Conservation (phyloP, 2,888 invertebrate genomes). For the Polydesmus complanatus region DNA sequence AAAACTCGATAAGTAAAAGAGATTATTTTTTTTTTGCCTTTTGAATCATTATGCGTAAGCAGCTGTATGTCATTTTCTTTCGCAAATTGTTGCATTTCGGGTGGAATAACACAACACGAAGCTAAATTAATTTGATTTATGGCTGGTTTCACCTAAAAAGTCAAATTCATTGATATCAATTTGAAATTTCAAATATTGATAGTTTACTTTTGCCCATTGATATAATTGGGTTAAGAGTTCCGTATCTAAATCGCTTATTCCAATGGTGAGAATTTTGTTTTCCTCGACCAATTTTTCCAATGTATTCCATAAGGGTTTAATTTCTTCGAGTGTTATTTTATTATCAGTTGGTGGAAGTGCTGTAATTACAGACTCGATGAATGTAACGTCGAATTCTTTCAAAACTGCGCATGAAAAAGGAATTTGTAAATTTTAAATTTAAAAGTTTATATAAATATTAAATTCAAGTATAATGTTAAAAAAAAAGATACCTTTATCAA, state of each 20-base stretch:
- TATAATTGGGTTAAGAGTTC: constrained; percentile 59
- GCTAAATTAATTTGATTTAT: constrained; percentile 87
- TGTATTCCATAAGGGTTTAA: constrained; percentile 61
- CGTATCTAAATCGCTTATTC: constrained; percentile 80
- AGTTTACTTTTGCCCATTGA: constrained; percentile 49
- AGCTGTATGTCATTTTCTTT: constrained; percentile 81
- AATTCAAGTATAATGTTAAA: background rate
- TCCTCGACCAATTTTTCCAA: constrained; percentile 54
- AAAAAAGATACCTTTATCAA: constrained; percentile 47
- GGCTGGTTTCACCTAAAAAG: constrained; percentile 52
- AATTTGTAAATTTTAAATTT: constrained; percentile 18
- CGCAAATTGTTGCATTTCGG: constrained; percentile 75
- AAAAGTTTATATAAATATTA: background rate
- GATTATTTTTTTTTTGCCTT: constrained; percentile 42
- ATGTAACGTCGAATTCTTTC: constrained; percentile 50
- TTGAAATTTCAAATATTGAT: background rate
- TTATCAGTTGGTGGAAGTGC: constrained; percentile 41
- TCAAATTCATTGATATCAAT: background rate
- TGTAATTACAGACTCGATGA: constrained; percentile 68
- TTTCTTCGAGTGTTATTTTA: constrained; percentile 39
- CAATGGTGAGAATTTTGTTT: constrained; percentile 56
- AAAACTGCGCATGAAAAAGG: constrained; percentile 47
- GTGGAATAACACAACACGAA: constrained; percentile 87
- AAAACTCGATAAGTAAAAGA: background rate
- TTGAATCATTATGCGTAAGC: constrained; percentile 88